Conservation (phyloP, 2,888 invertebrate genomes). For the Drosophila picticornis region DNA sequence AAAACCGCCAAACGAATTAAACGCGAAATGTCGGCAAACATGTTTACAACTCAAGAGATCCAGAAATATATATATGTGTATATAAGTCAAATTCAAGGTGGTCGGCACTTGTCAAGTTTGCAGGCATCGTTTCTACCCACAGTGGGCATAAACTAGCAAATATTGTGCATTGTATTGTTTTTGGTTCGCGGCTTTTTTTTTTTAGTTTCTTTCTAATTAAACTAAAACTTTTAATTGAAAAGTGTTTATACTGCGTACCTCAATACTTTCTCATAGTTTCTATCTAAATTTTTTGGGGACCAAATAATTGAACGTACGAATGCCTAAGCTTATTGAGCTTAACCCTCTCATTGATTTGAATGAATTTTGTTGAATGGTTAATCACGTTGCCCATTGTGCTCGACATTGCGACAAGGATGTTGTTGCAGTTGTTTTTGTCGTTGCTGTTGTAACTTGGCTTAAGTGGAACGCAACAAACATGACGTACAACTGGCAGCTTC, state of each 20-base stretch:
- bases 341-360: not conserved
- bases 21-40: constrained; percentile 54
- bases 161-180: not conserved
- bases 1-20: constrained; percentile 35
- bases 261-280: not conserved
- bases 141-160: constrained; percentile 7
- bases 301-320: not conserved
- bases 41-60: constrained; percentile 58
- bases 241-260: not conserved
- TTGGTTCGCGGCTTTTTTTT: not conserved
- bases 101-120: constrained; percentile 62
- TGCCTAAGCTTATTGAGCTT: not conserved
- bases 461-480: constrained; percentile 61
- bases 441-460: constrained; percentile 47
- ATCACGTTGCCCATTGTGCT: constrained; percentile 29
- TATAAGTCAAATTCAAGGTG: constrained; percentile 70
- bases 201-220: not conserved
- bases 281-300: not conserved
- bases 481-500: constrained; percentile 65
- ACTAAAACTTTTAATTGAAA: not conserved
- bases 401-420: constrained; percentile 33
- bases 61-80: constrained; percentile 22
- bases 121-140: constrained; percentile 5
- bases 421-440: constrained; percentile 14
- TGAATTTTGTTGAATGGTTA: not conserved